Conservation (phyloP, 1,140 invertebrate genomes). For the Diorhabda elongata region DNA sequence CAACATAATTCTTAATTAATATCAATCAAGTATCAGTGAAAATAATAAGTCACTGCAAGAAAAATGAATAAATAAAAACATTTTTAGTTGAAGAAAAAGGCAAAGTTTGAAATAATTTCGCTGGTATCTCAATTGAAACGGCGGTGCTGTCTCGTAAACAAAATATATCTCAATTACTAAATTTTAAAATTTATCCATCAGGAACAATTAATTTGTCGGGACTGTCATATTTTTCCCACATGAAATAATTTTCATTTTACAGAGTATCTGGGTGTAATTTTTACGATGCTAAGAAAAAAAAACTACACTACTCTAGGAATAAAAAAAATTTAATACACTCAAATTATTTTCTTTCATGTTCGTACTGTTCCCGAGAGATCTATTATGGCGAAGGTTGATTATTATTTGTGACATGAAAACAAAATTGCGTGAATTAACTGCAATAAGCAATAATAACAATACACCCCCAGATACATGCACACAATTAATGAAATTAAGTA, state of each 20-base stretch:
- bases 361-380: neutral
- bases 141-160: too few species aligned
- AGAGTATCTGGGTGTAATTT: neutral
- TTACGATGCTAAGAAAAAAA: neutral
- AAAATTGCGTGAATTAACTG: conserved; percentile 1
- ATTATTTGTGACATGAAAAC: conserved; percentile 2
- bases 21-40: too few species aligned
- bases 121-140: too few species aligned
- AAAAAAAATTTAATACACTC: neutral
- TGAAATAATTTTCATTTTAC: neutral
- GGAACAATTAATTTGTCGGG: neutral
- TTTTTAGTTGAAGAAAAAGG: too few species aligned
- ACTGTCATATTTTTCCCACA: neutral
- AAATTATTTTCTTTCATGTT: conserved; percentile 1
- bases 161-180: too few species aligned
- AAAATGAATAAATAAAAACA: too few species aligned
- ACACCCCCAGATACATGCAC: neutral
- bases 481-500: neutral
- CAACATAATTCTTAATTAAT: too few species aligned
- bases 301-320: neutral
- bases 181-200: neutral
- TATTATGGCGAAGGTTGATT: neutral
- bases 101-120: too few species aligned
- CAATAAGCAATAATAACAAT: neutral
- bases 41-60: too few species aligned